Evolutionary conservation across 2,888 invertebrate species (phyloP).

Genomic region (Encarsia formosa): DNA sequence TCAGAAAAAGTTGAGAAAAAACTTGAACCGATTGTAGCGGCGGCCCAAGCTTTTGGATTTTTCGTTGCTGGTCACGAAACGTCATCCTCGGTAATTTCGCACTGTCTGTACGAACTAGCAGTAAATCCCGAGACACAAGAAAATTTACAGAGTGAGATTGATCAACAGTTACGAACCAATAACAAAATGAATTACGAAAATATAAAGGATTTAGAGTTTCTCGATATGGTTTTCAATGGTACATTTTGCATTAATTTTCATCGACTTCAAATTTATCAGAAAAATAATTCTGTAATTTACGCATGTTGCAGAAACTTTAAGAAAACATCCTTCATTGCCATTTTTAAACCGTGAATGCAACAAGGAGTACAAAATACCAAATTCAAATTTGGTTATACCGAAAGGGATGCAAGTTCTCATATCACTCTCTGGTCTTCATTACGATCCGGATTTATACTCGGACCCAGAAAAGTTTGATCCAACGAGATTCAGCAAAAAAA

Average conservation of each 20-base stretch:
- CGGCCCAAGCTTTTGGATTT: conserved; percentile 51
- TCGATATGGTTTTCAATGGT: conserved; percentile 51
- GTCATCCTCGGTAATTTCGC: conserved; percentile 51
- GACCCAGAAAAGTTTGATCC: conserved; percentile 53
- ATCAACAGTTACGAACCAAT: conserved; percentile 38
- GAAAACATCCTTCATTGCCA: conserved; percentile 43
- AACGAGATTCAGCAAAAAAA: conserved; percentile 49
- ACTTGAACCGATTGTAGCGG: conserved; percentile 47
- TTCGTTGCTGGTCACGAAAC: conserved; percentile 54
- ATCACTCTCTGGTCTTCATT: conserved; percentile 48
- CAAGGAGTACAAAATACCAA: conserved; percentile 30
- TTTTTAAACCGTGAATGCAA: conserved; percentile 40
- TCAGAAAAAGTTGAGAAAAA: conserved; percentile 15
- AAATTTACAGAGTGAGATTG: conserved; percentile 46
- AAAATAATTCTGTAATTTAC: too few species aligned
- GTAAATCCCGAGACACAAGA: conserved; percentile 47
- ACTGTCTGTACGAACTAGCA: conserved; percentile 50
- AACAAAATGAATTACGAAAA: conserved; percentile 49
- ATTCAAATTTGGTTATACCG: conserved; percentile 25
- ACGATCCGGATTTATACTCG: conserved; percentile 50
- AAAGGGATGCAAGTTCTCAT: conserved; percentile 38
- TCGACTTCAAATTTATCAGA: too few species aligned
- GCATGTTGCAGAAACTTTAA: conserved; percentile 38
- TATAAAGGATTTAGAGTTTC: conserved; percentile 48
- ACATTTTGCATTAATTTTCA: too few species aligned